These are phyloP conservation scores for Cryptus viduatorius DNA, from an alignment of 2,888 invertebrate species.

Conservation along the genomic window DNA sequence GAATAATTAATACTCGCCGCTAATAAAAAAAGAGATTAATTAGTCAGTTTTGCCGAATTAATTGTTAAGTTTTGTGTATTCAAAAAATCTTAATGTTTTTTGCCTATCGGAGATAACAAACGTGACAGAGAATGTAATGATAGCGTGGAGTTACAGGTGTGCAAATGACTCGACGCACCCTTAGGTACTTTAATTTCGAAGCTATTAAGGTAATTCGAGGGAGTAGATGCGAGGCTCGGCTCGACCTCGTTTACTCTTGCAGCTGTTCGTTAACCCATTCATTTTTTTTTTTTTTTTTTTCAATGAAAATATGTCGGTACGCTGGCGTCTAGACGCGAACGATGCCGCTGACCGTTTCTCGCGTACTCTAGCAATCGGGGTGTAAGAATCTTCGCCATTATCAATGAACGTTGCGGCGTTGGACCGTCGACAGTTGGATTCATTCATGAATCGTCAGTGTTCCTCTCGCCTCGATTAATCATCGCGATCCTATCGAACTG, in stretches of 20 bases:
- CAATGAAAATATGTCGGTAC: not conserved
- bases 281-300: not conserved
- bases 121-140: not conserved
- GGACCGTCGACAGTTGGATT: slow-evolving; percentile 41
- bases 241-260: slow-evolving; percentile 38
- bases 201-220: slow-evolving; percentile 72
- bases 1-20: not conserved
- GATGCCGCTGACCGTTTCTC: slow-evolving; percentile 15
- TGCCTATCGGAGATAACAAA: slow-evolving; percentile 17
- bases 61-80: not conserved
- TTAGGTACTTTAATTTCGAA: slow-evolving; percentile 71
- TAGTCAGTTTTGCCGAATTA: not conserved
- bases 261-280: not conserved
- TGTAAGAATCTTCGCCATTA: slow-evolving; percentile 7
- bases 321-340: slow-evolving; percentile 28
- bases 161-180: slow-evolving; percentile 71
- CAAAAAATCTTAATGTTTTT: not conserved
- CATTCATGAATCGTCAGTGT: slow-evolving; percentile 47
- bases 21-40: not conserved
- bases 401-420: slow-evolving; percentile 28
- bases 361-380: slow-evolving; percentile 4
- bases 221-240: slow-evolving; percentile 32
- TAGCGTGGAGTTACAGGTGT: slow-evolving; percentile 43
- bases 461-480: slow-evolving; percentile 27
- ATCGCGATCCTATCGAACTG: slow-evolving; percentile 54